Base-by-base conservation (phyloP, 2,888 invertebrate species). In the Steinernema carpocapsae region DNA sequence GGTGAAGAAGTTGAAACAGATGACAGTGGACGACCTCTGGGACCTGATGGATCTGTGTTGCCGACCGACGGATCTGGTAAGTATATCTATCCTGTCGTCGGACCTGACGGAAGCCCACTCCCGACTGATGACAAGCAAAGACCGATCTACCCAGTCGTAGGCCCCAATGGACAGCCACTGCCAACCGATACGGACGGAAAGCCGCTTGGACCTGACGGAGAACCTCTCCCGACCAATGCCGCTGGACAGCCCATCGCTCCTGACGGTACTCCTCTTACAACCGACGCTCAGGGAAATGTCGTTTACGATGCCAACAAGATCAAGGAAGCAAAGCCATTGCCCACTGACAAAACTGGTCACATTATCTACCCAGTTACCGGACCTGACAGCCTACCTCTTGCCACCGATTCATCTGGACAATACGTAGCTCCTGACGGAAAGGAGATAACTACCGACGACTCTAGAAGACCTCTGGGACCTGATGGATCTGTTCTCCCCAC, bases 401-500 rank as follows among this genome's bases (percentile, higher is more conserved):
- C 78, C 14, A 76, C 76, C 7, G 79, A 80, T 46, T 45, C 72
- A 17, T 52, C 72, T 19, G 80, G 79, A 45, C 72, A 56, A 2
- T 72, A 64, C 19, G 56, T 78, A 45, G 72, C 77, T n/a, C 70
- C 75, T 12, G 52, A 71, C 64, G 76, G 77, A 29, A 32, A 70
- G 24, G 56, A 71, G n/a, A 71, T 76, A 0, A 74, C 78, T 19
- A 78, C 75, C 42, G 76, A 78, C 64, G 59, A 72, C 3, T 29
- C 29, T 45, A 79, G 79, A 51, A 72, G 78, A n/a, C 77, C 73
- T 45, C 17, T 81, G 24, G 78, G 76, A 3, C 78, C 80, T 42
- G 82, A 81, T 72, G 80, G 81, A 29, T 56, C 76, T 6, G 79
- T 78, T 24, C 74, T 82, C 4, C 74, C 78, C 56, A 80, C 80